Base-by-base conservation (phyloP, 2,797 vertebrate genomes). In the Lophius americanus region DNA sequence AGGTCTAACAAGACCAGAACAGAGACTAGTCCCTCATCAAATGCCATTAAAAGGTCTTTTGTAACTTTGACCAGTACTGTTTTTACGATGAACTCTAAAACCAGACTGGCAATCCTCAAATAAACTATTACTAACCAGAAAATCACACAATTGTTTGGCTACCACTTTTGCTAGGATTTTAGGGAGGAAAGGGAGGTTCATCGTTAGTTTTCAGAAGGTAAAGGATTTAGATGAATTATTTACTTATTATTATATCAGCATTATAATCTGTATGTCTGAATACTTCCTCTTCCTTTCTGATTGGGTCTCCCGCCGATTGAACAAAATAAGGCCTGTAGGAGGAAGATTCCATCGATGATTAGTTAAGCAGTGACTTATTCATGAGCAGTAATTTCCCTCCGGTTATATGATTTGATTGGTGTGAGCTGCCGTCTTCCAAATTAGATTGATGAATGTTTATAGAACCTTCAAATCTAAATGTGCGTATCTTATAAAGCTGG, bases 251-350 rank as follows among this genome's bases (percentile, higher is more conserved):
- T 68, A 42, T 41, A 59, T 67, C 61, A 60, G 13, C 32, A 62
- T 56, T 72, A 42, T 4, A 38, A 38, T 38, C 41, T 9, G 41
- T 6, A 23, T 23, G 7, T 42, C 39, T 41, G 39, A 41, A 6
- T 41, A 41, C 51, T 49, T 55, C 43, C 5, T 46, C 38, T 42
- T 59, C 44, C 41, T 68, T 12, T 65, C 55, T 73, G 66, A 66
- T 66, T 59, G 38, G 44, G 60, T 62, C 57, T 70, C 63, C 41
- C 42, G 47, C 59, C 66, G 59, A 76, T 38, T 47, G 39, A 64
- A 69, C 39, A 64, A 38, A 13, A 49, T 32, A 11, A 7, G 38
- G 54, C 64, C 73, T 49, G 55, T 7, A 58, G 64, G 46, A 63
- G 23, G 54, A 36, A 48, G 55, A 67, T 36, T 51, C 51, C 46